Evolutionary conservation across 2,797 vertebrate genomes (phyloP), one percentile per base, ranked within the genome.

Genomic region (Neosalanx taihuensis): DNA sequence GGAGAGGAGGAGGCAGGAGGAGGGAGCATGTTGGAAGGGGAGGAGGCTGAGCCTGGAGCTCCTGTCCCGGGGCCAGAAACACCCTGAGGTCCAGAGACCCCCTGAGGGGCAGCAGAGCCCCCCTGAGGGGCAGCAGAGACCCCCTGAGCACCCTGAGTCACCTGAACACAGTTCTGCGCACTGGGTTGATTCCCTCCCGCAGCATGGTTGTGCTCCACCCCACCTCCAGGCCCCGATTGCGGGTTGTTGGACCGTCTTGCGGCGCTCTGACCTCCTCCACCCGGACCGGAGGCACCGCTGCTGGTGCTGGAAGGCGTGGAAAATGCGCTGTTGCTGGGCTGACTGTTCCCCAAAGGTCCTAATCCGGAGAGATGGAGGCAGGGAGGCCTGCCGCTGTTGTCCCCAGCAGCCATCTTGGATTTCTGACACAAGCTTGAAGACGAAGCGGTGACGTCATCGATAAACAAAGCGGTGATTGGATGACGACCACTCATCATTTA

Each of bases 321-420:
- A 79, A 91, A 93, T 15, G 91, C 89, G 75, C 91, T 91, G 87
- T 93, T 93, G 82, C 92, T 92, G 67, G 92, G 91, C 74, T 93
- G 92, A 77, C 92, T 89, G 78, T 92, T 94, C 75, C 92, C 91
- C 84, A 92, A 85, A 80, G 93, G 91, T 76, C 92, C 90, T 18
- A 90, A 88, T 41, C 86, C 81, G 29, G 89, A 86, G 81, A 92
- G 90, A 81, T 92, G 91, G 75, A 94, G 92, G 86, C 93, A 94
- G 69, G 93, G 93, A 87, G 92, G 91, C 88, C 92, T 92, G 82
- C 92, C 92, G 82, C 91, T 91, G 90, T 94, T 94, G 90, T 94
- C 94, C 88, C 94, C 94, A 71, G 94, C 90, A 86, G 94, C 94
- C 93, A 94, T 95, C 91, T 94, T 93, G 91, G 84, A n/a, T n/a